Evolutionary conservation across 2,797 vertebrate genomes (phyloP), one percentile per base, ranked within the genome.

Genomic region (Echiichthys vipera): DNA sequence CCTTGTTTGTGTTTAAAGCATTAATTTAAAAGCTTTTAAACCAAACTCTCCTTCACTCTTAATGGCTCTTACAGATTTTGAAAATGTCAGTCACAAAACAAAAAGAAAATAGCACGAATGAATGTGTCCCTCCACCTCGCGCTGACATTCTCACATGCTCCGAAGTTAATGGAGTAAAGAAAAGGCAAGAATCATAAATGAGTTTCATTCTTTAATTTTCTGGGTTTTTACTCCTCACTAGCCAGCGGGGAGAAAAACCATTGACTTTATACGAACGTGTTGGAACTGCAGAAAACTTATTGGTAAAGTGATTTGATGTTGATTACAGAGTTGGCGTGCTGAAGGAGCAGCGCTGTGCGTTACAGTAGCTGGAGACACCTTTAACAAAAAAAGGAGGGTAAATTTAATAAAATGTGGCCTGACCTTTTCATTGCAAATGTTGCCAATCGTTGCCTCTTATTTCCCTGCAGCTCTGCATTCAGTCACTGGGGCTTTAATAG

Each of bases 341-440:
- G 56, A 46, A 55, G 58, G 65, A 54, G 34, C 37, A 30, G 64
- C 9, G 15, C n/a, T 36, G 47, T 15, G 50, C 12, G 39, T 49
- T 61, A 20, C 55, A 62, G 36, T 57, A 0, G 3, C 49, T 40
- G 29, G 47, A 62, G 53, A 73, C 37, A 2, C 30, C 36, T 34
- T 67, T 24, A 3, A 8, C 50, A 57, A n/a, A 1, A 14, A 43
- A 18, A 18, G 11, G 5, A 1, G 13, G 5, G 51, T 15, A 40
- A 80, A 87, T 79, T 84, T 57, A 80, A 86, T 86, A 72, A 76
- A 65, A 55, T 66, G 68, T 32, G 65, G 27, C 46, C 45, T 80
- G 81, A 88, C 78, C 74, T 88, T 90, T 87, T 72, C 74, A 73
- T 47, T 24, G 39, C 43, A 71, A 81, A 69, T 55, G 45, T 30